Base-by-base conservation (phyloP, 1,140 invertebrate genomes). In the Drosophila arawakana region DNA sequence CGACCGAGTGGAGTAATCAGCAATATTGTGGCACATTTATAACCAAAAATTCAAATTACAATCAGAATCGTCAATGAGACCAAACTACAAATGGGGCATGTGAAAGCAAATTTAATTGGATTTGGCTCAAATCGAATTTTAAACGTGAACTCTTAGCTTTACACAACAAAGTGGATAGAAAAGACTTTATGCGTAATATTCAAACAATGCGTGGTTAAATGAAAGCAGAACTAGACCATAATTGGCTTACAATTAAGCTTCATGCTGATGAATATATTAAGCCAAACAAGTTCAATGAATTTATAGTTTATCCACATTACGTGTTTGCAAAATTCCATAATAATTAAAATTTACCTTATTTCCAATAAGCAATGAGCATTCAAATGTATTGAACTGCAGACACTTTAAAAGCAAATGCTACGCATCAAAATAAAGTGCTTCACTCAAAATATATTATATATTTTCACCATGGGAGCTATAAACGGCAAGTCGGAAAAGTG, bases 41-140 rank as follows among this genome's bases (percentile, higher is more conserved):
- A 30, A 30, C 4, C 25, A 30, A 30, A 30, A 30, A 30, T 30
- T 2, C 25, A 30, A 30, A 30, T 30, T 30, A 30, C 2, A 41
- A 41, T 11, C 39, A 41, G 10, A 41, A 41, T 11, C 3, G 1
- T 0, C 10, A 55, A 34, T 55, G 52, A 11, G 35, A 39, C 7
- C 34, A 25, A 11, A 25, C 9, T 55, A 21, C 25, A 59, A 21
- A 43, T 41, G 47, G 7, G 58, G 49, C 35, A 69, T 59, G 59
- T 72, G 75, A 78, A 81, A 78, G 60, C 67, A 70, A 85, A 86
- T 73, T 75, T 76, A 86, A 86, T 85, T 79, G 78, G 66, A 79
- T 86, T 81, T 58, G 9, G 15, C 10, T 63, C 49, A 66, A 74
- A 78, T 58, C 25, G 25, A 30, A 30, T 30, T 30, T 30, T 6